A percentile compares a stretch with the other conserved stretches of the same genome.
Evolutionary conservation across 2,888 invertebrate species (phyloP).

Genomic region (Trachelus troglodyta): DNA sequence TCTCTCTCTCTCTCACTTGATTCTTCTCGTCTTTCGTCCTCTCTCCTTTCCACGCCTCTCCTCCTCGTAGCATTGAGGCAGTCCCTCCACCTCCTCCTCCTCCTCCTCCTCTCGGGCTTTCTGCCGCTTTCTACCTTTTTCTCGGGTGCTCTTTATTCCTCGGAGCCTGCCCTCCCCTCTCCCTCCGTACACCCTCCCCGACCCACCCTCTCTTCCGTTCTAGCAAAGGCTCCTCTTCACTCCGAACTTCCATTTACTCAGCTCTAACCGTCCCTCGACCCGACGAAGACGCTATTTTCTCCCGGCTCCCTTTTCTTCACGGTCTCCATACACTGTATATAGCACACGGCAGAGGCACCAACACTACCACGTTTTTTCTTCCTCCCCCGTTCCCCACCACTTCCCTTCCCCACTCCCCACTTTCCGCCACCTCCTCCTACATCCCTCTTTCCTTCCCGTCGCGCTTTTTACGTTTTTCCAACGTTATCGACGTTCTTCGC

Average conservation of each 20-base stretch:
- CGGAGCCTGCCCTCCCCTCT: conserved; percentile 55
- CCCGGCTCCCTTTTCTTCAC: conserved; percentile 58
- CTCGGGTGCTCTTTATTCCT: conserved; percentile 38
- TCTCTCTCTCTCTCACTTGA: conserved; percentile 58
- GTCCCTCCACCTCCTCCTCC: conserved; percentile 29
- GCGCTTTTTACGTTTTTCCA: conserved; percentile 61
- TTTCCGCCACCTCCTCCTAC: conserved; percentile 1
- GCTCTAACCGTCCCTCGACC: conserved; percentile 5
- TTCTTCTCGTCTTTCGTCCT: conserved; percentile 38
- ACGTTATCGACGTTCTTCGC: conserved; percentile 62
- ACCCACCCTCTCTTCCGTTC: neutral
- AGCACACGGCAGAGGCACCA: neutral
- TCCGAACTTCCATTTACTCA: conserved; percentile 36
- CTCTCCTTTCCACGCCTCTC: conserved; percentile 56
- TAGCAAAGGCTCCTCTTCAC: neutral
- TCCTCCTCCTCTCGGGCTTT: conserved; percentile 68
- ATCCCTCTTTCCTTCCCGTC: conserved; percentile 5
- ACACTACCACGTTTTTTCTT: conserved; percentile 5
- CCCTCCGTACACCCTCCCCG: conserved; percentile 35
- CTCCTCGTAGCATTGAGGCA: conserved; percentile 2
- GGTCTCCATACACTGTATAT: conserved; percentile 39
- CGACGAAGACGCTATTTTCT: conserved; percentile 56
- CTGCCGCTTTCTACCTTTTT: conserved; percentile 68
- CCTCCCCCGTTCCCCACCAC: conserved; percentile 8
- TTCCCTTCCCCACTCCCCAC: conserved; percentile 11